A percentile compares a stretch with the other conserved stretches of the same genome.
phyloP scores from a whole-genome alignment of 2,113 vertebrate species.

The Ammodytes dubius region DNA sequence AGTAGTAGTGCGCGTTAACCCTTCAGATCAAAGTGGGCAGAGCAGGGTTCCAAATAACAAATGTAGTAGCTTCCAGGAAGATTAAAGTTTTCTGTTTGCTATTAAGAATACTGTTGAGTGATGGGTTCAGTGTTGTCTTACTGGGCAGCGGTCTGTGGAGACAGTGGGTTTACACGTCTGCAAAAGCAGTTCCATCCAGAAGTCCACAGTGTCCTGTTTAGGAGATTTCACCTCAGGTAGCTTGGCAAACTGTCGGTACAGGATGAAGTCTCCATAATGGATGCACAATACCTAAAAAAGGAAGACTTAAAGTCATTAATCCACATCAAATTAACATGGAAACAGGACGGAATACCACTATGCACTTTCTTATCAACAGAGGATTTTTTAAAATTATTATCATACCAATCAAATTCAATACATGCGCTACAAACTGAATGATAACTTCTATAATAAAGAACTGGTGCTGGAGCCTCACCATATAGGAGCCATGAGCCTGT shows the following conservation, averaged over 20 bases:
- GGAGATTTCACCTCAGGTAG: slow-evolving; percentile 70
- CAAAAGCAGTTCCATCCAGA: slow-evolving; percentile 91
- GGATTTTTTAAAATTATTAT: background rate
- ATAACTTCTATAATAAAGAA: background rate
- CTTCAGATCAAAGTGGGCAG: background rate
- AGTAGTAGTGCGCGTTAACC: background rate
- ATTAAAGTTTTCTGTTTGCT: background rate
- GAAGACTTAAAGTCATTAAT: background rate
- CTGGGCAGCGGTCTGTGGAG: slow-evolving; percentile 80
- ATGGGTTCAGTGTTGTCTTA: slow-evolving; percentile 69
- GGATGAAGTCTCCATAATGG: slow-evolving; percentile 93
- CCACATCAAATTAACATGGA: background rate
- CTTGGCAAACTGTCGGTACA: slow-evolving; percentile 89
- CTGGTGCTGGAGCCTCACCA: slow-evolving; percentile 84
- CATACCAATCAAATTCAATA: background rate
- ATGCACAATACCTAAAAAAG: slow-evolving; percentile 88
- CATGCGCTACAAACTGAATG: background rate
- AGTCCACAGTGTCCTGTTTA: slow-evolving; percentile 84
- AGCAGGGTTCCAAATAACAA: background rate
- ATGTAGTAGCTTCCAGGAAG: background rate
- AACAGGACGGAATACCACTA: background rate
- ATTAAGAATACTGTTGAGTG: no score
- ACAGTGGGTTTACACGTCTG: slow-evolving; percentile 86
- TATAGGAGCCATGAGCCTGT: slow-evolving; percentile 89
- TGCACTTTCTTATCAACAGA: background rate